Conservation (phyloP, 2,113 vertebrate species). For the Microcebus ravelobensis region DNA sequence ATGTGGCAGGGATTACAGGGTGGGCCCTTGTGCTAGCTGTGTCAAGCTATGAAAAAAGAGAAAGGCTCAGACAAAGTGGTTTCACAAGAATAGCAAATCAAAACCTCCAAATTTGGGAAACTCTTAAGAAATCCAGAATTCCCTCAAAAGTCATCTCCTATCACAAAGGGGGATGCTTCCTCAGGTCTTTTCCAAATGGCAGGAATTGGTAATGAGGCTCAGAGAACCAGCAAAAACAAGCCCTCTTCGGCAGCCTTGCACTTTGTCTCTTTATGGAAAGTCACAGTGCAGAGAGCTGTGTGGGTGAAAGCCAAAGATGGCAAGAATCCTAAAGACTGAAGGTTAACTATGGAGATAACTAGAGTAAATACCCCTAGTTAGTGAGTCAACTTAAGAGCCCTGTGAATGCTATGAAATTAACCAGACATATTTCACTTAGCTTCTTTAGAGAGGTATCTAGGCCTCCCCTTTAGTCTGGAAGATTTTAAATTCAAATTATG, state of each 20-base stretch:
- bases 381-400: neutral
- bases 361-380: neutral
- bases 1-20: slow-evolving; percentile 82
- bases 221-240: neutral
- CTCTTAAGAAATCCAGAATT: slow-evolving; percentile 7
- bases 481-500: slow-evolving; percentile 13
- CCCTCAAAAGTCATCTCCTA: neutral
- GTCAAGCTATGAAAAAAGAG: slow-evolving; percentile 82
- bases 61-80: neutral
- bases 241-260: neutral
- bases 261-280: neutral
- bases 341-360: neutral
- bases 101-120: neutral
- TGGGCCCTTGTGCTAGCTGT: neutral
- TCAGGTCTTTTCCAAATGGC: neutral
- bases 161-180: neutral
- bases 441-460: neutral
- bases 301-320: neutral
- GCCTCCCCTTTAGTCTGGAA: neutral
- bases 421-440: neutral
- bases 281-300: neutral
- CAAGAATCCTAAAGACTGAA: neutral
- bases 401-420: neutral
- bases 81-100: slow-evolving; percentile 25
- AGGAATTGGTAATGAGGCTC: neutral